A percentile compares a stretch with the other conserved stretches of the same genome.
Conservation (phyloP, 1,140 invertebrate species). For the Megalonaias nervosa region DNA sequence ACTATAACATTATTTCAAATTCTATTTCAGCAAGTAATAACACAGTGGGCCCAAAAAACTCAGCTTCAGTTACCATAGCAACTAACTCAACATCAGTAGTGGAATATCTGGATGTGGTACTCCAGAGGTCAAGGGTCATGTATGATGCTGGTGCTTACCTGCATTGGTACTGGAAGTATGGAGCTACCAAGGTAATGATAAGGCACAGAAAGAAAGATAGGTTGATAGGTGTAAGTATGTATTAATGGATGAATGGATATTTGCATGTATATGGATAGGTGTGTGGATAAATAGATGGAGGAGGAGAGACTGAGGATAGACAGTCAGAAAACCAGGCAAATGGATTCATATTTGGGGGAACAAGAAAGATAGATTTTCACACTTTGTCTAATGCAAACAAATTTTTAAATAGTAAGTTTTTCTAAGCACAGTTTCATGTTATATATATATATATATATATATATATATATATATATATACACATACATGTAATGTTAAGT, state of each 20-base stretch:
- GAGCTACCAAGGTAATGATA: constrained; percentile 45
- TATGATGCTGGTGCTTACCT: constrained; percentile 59
- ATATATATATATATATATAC: no score
- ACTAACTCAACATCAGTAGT: constrained; percentile 53
- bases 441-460: no score
- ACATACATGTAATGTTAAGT: no score
- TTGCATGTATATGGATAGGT: background rate
- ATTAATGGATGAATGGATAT: background rate
- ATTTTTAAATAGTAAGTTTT: no score
- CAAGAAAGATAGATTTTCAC: background rate
- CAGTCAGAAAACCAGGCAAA: background rate
- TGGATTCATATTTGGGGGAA: background rate
- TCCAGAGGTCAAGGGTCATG: constrained; percentile 56
- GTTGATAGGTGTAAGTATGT: background rate
- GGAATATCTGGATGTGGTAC: constrained; percentile 48
- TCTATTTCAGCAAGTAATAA: constrained; percentile 41
- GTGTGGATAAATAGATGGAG: background rate
- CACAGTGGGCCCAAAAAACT: constrained; percentile 36
- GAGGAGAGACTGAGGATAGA: background rate
- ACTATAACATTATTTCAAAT: background rate
- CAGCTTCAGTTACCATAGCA: constrained; percentile 55
- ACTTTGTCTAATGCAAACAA: background rate
- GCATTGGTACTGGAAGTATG: constrained; percentile 65
- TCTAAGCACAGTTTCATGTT: no score
- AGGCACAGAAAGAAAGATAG: background rate